A percentile compares a stretch with the other conserved stretches of the same genome.
These are phyloP conservation scores for Hemiscyllium ocellatum DNA, from an alignment of 2,113 vertebrate genomes.

Conservation along the genomic window DNA sequence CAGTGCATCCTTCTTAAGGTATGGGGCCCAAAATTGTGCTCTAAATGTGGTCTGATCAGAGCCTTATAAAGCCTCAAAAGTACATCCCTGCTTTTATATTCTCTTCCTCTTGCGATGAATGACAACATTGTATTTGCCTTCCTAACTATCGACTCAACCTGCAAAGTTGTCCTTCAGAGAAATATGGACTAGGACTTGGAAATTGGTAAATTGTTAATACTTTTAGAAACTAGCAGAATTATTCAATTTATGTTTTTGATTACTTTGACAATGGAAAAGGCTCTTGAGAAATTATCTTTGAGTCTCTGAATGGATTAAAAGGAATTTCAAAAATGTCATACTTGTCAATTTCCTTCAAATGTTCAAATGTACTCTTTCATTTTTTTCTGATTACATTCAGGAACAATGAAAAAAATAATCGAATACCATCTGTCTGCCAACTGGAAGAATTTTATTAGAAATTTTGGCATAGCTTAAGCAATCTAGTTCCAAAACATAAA, in stretches of 20 bases:
- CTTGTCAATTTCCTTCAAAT: neutral
- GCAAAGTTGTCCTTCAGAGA: no score
- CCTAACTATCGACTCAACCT: no score
- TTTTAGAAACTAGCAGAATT: neutral
- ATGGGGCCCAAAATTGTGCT: no score
- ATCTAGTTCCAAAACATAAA: neutral
- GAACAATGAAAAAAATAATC: neutral
- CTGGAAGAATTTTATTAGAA: neutral
- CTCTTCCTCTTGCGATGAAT: no score
- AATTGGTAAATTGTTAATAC: neutral
- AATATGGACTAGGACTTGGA: no score
- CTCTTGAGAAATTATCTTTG: neutral
- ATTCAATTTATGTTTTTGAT: neutral
- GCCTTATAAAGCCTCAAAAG: no score
- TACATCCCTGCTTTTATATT: no score
- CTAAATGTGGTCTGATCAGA: no score
- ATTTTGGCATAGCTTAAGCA: neutral
- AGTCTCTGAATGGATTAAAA: neutral
- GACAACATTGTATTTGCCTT: no score
- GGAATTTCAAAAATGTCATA: neutral
- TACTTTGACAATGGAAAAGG: neutral
- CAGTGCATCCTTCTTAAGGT: no score
- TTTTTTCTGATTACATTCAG: neutral
- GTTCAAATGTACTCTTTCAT: neutral
- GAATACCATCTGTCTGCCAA: neutral